These are phyloP conservation scores for Holacanthella duospinosa DNA, from an alignment of 2,888 invertebrate species.

Conservation along the genomic window DNA sequence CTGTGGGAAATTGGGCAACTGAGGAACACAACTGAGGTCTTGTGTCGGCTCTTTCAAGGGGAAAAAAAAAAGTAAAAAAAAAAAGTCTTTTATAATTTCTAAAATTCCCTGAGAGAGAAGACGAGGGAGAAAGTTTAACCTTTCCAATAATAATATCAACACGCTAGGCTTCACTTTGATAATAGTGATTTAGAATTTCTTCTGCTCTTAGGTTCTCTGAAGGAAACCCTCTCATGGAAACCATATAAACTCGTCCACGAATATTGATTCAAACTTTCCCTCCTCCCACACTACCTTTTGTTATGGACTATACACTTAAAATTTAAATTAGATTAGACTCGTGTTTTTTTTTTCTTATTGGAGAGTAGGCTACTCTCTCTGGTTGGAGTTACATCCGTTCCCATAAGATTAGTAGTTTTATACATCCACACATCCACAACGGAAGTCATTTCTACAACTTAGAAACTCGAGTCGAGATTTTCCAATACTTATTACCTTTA, in stretches of 20 bases:
- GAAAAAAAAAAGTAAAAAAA: too few relatives aligned
- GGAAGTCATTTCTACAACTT: too few relatives aligned
- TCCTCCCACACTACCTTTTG: too few relatives aligned
- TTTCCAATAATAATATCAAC: slow-evolving; percentile 3
- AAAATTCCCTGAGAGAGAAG: slow-evolving; percentile 12
- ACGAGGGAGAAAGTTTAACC: slow-evolving; percentile 13
- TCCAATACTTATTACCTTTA: too few relatives aligned
- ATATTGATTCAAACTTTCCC: neutral
- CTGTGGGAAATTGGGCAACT: neutral
- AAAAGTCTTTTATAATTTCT: slow-evolving; percentile 13
- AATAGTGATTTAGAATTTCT: slow-evolving; percentile 1
- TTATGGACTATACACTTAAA: neutral
- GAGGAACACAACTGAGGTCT: neutral
- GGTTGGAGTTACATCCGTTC: too few relatives aligned
- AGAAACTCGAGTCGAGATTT: too few relatives aligned
- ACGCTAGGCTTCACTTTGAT: neutral
- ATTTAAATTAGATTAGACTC: neutral
- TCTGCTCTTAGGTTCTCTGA: neutral
- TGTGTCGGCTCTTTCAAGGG: neutral
- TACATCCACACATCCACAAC: too few relatives aligned
- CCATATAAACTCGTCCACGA: too few relatives aligned
- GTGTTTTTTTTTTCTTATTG: too few relatives aligned
- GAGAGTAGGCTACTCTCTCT: too few relatives aligned
- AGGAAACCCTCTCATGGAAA: too few relatives aligned
- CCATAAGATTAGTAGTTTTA: too few relatives aligned